These are phyloP conservation scores for Acanthosoma haemorrhoidale DNA, from an alignment of 2,888 invertebrate genomes.

Conservation along the genomic window DNA sequence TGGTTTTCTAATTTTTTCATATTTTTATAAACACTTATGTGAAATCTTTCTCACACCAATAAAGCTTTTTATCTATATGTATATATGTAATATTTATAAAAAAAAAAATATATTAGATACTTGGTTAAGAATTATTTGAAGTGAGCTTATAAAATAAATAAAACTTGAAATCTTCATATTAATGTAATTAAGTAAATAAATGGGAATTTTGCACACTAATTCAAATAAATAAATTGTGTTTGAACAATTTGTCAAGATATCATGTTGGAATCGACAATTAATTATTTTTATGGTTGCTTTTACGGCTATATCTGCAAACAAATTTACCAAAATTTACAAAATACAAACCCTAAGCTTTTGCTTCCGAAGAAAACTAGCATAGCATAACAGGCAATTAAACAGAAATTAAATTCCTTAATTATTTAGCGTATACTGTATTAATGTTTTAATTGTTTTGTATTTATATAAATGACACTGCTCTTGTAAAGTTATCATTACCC, in stretches of 20 bases:
- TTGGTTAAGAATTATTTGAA: slow-evolving; percentile 10
- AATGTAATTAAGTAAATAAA: not conserved
- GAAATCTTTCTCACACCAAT: not conserved
- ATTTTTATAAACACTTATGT: slow-evolving; percentile 16
- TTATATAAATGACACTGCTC: not conserved
- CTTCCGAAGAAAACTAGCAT: slow-evolving; percentile 2
- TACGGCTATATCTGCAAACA: slow-evolving; percentile 7
- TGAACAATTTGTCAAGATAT: too few relatives aligned
- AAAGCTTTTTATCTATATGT: slow-evolving; percentile 7
- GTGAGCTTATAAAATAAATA: slow-evolving; percentile 4
- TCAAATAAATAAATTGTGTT: slow-evolving; percentile 2
- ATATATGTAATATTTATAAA: slow-evolving; percentile 17
- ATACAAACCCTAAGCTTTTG: slow-evolving; percentile 25
- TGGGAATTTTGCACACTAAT: not conserved
- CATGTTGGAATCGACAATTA: too few relatives aligned
- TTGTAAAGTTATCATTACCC: slow-evolving; percentile 5
- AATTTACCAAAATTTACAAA: slow-evolving; percentile 21
- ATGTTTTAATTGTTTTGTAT: not conserved
- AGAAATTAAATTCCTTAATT: not conserved
- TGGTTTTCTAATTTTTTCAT: not conserved
- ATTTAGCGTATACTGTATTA: not conserved
- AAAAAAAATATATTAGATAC: slow-evolving; percentile 6
- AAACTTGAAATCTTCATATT: not conserved
- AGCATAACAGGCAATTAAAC: not conserved
- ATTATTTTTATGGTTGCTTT: slow-evolving; percentile 5